Evolutionary conservation across 2,797 vertebrate species (phyloP).

Genomic region (Syndactyla subalaris): DNA sequence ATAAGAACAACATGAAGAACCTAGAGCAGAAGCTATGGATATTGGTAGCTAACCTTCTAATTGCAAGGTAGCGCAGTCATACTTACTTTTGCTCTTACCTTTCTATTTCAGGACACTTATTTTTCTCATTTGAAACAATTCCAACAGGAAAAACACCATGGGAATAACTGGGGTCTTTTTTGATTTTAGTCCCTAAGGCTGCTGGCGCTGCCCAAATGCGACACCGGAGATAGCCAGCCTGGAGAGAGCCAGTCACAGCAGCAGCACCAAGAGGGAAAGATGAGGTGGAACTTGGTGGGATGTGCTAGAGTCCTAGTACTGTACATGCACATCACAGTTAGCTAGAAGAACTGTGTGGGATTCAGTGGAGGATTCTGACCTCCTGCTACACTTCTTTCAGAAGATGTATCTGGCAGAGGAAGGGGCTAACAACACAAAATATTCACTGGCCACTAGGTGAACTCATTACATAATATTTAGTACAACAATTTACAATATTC

Average conservation of each 20-base stretch:
- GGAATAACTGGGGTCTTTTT: not conserved
- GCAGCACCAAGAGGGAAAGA: not conserved
- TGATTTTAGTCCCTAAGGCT: not conserved
- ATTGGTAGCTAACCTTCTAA: not conserved
- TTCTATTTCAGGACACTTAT: not conserved
- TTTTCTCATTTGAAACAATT: not conserved
- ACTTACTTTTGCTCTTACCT: not conserved
- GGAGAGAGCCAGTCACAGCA: not conserved
- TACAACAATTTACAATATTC: not conserved
- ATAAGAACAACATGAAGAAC: not conserved
- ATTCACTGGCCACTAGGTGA: not conserved
- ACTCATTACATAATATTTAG: not conserved
- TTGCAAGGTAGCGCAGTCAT: not conserved
- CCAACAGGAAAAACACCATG: not conserved
- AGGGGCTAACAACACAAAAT: not conserved
- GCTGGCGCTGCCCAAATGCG: not conserved
- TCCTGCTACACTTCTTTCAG: not conserved
- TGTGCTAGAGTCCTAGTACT: rapidly evolving
- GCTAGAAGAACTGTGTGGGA: not conserved
- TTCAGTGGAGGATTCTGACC: not conserved
- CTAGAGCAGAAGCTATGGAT: not conserved
- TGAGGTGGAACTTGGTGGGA: not conserved
- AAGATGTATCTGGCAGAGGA: not conserved
- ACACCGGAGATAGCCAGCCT: not conserved
- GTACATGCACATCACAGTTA: not conserved